These are phyloP conservation scores for Mus minutoides DNA, from an alignment of 2,797 vertebrate genomes.

Conservation along the genomic window DNA sequence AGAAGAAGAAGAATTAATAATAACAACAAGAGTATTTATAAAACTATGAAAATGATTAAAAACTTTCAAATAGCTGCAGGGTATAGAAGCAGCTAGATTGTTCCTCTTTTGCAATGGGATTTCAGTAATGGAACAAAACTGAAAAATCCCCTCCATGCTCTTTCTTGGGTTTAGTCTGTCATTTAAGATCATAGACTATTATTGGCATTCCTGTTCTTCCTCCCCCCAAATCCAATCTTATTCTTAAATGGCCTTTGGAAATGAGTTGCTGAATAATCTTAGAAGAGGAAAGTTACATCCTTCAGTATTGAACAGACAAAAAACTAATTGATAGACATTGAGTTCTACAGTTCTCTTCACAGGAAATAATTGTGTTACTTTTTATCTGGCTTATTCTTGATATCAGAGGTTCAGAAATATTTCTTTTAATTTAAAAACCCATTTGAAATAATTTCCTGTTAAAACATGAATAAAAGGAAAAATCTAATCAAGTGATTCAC, in stretches of 20 bases:
- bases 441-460: slow-evolving; percentile 62
- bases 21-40: not conserved
- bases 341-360: slow-evolving; percentile 28
- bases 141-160: slow-evolving; percentile 49
- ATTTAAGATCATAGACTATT: slow-evolving; percentile 66
- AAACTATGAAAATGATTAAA: not conserved
- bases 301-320: slow-evolving; percentile 31
- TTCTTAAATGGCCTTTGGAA: slow-evolving; percentile 66
- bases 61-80: slow-evolving; percentile 6
- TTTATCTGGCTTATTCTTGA: slow-evolving; percentile 65
- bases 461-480: slow-evolving; percentile 41
- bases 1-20: not conserved
- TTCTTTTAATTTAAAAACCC: slow-evolving; percentile 50
- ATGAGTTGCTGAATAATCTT: slow-evolving; percentile 65
- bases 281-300: slow-evolving; percentile 37
- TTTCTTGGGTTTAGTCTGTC: slow-evolving; percentile 23
- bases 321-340: slow-evolving; percentile 58
- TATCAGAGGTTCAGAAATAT: slow-evolving; percentile 38
- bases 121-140: slow-evolving; percentile 8
- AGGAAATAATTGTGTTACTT: slow-evolving; percentile 59
- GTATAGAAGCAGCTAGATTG: slow-evolving; percentile 1
- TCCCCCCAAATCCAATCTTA: slow-evolving; percentile 55
- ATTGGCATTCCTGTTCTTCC: slow-evolving; percentile 51
- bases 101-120: not conserved
- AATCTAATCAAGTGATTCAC: slow-evolving; percentile 30